phyloP scores from a whole-genome alignment of 2,888 invertebrate genomes.

The Stenodera caucasica region DNA sequence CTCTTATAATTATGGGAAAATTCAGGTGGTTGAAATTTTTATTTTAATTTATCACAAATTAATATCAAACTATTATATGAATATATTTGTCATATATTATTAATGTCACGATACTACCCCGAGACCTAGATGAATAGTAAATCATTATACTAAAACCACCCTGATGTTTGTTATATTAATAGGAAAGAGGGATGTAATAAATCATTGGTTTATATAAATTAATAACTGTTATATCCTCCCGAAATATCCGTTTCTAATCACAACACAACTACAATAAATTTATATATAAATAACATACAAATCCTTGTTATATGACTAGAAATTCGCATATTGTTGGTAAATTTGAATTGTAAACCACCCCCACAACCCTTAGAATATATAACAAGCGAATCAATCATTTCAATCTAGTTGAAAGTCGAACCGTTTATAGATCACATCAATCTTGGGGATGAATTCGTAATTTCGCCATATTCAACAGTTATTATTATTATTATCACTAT shows the following conservation, averaged over 20 bases:
- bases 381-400: constrained; percentile 1
- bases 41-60: neutral
- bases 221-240: constrained; percentile 15
- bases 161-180: neutral
- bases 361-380: neutral
- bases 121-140: constrained; percentile 19
- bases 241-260: constrained; percentile 17
- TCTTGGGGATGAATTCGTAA: no score
- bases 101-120: constrained; percentile 20
- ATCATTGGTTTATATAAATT: constrained; percentile 23
- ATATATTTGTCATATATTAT: constrained; percentile 21
- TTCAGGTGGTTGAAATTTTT: neutral
- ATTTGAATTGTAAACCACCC: constrained; percentile 1
- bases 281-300: neutral
- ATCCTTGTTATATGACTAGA: neutral
- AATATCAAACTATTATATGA: neutral
- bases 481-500: no score
- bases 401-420: neutral
- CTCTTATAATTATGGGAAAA: no score
- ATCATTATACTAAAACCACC: constrained; percentile 15
- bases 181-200: constrained; percentile 12
- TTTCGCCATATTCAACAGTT: no score
- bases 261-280: neutral
- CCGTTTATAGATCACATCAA: constrained; percentile 1
- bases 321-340: neutral